Evolutionary conservation across 2,113 vertebrate genomes (phyloP), one percentile per base, ranked within the genome.

Genomic region (Corythornis cristatus): DNA sequence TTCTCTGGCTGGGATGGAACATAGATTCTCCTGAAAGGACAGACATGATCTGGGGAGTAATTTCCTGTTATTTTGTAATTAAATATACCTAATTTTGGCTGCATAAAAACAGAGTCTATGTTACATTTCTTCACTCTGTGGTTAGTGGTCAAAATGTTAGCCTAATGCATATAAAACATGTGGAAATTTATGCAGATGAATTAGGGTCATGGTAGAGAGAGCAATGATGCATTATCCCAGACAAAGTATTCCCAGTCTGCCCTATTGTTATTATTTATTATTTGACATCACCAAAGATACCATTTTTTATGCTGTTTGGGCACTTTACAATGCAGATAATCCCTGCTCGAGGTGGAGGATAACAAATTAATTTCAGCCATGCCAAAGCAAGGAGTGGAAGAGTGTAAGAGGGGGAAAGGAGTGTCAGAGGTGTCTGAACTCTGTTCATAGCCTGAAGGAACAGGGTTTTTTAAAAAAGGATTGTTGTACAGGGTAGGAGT

Each of bases 101-200:
- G 51, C 72, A 90, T 17, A 90, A 88, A 80, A 26, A 15, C n/a
- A 72, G 43, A 54, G 83, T 53, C 74, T 91, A 12, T 82, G 89
- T 86, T 84, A 57, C 37, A 43, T 86, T 94, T 82, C 65, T 88
- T 96, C 85, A 78, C 46, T 48, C 43, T 64, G 70, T 86, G 76
- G 88, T 92, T 88, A 64, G 50, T 96, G 93, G 92, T 94, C 92
- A 92, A 74, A 91, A 88, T 82, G 73, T 90, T 94, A 95, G 68
- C 71, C 67, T 95, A 89, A 73, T 89, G 94, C 70, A 93, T 93
- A 94, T 57, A 93, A 88, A 95, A 60, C 42, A 64, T 16, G 83
- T 87, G 89, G 90, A 95, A 96, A 95, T 88, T 81, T 95, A 96
- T 94, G 93, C 74, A 92, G 91, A 95, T 67, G 77, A 83, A 92